Evolutionary conservation across 1,140 invertebrate genomes (phyloP), one percentile per base, ranked within the genome.

Genomic region (Stegodyphus dumicola): DNA sequence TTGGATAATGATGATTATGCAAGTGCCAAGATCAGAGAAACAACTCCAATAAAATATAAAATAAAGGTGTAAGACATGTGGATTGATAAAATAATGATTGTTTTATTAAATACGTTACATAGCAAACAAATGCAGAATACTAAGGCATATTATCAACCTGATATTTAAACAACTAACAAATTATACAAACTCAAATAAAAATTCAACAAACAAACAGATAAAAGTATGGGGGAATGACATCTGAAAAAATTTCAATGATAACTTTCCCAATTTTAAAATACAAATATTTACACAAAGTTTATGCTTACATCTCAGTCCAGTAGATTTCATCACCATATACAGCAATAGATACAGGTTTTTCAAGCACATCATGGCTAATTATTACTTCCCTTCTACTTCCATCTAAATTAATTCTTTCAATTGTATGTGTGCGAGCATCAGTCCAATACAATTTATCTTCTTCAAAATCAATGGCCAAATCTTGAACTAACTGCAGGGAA

Each of bases 351-450:
- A 89, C 86, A 6, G 91, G 90, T 86, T 88, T 89, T 49, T 89
- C 88, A 70, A 91, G 80, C 17, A 89, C 83, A 52, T 88, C 76
- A 53, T 89, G 88, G 89, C 97, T 95, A 0, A 98, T 94, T 13
- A 98, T 94, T 0, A 95, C 93, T 65, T 93, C 92, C 0, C 94
- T 92, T 84, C 94, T 93, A 0, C 95, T 96, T 5, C 93, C 93
- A 88, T 93, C 90, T 67, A 92, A 89, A 86, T 92, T 89, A 53
- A 92, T 91, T 75, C 91, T 90, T 92, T 88, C 94, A 92, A 93
- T 92, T 76, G 87, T 90, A 70, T 91, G 89, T 6, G 90, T 87
- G 10, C 90, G 87, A 6, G 90, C 88, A 87, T 92, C 92, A 76
- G 89, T 88, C 90, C 91, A 91, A 87, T 91, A 92, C 10, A 92